phyloP scores from a whole-genome alignment of 1,140 invertebrate species.

The Lordiphosa collinella region DNA sequence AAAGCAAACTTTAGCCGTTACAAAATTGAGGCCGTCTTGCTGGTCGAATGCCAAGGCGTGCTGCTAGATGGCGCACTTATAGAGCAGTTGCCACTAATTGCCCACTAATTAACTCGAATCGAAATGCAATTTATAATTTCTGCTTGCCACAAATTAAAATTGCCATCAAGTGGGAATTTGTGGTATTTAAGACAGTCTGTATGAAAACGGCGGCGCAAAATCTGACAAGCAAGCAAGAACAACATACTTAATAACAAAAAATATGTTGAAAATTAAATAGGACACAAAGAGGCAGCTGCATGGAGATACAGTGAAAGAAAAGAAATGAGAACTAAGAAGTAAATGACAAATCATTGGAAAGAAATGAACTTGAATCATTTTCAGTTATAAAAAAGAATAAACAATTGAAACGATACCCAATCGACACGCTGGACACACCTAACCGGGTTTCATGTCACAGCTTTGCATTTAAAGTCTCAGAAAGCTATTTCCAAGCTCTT shows the following conservation, averaged over 20 bases:
- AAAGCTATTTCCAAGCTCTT: no score
- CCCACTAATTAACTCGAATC: constrained; percentile 59
- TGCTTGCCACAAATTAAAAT: constrained; percentile 74
- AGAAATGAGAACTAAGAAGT: no score
- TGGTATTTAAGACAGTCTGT: constrained; percentile 41
- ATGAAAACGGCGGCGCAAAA: constrained; percentile 41
- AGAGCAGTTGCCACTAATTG: constrained; percentile 51
- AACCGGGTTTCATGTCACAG: no score
- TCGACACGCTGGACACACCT: no score
- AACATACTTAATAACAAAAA: constrained; percentile 57
- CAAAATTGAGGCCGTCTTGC: neutral
- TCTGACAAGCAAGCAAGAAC: constrained; percentile 63
- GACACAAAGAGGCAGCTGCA: constrained; percentile 29
- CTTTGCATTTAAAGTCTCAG: no score
- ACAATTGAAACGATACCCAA: no score
- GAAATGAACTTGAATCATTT: no score
- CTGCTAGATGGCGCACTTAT: constrained; percentile 3
- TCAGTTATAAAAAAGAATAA: no score
- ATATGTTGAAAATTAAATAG: constrained; percentile 39
- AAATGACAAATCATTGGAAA: no score
- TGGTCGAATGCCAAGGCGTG: constrained; percentile 38
- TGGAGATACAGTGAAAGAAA: constrained; percentile 11
- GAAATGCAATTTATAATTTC: constrained; percentile 71
- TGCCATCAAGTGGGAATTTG: constrained; percentile 56
- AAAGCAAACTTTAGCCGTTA: neutral